These are phyloP conservation scores for Hemicordylus capensis DNA, from an alignment of 2,113 vertebrate species.

Conservation along the genomic window DNA sequence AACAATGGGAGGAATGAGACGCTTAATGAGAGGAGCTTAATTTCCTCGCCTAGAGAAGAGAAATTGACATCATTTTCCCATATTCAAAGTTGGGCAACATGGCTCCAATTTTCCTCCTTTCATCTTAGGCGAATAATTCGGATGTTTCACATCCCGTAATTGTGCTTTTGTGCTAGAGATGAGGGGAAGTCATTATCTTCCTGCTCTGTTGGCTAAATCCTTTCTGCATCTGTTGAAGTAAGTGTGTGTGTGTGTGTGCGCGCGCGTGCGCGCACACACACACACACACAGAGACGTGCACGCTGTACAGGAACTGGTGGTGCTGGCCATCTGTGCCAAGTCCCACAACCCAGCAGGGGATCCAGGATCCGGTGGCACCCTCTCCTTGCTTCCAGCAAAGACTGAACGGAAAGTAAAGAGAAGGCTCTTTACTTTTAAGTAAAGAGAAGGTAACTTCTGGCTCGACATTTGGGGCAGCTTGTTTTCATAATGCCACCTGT, in stretches of 20 bases:
- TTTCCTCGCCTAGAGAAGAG: slow-evolving; percentile 35
- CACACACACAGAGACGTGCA: too few species aligned
- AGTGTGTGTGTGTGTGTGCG: neutral
- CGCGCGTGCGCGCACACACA: too few species aligned
- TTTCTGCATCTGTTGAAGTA: slow-evolving; percentile 50
- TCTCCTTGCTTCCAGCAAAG: too few species aligned
- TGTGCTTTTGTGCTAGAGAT: slow-evolving; percentile 51
- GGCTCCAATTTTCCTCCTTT: slow-evolving; percentile 62
- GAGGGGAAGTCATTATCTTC: slow-evolving; percentile 40
- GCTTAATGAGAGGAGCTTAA: slow-evolving; percentile 42
- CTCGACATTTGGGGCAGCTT: too few species aligned
- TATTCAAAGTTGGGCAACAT: slow-evolving; percentile 69
- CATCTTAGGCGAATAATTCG: slow-evolving; percentile 55
- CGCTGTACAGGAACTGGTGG: neutral
- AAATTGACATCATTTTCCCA: slow-evolving; percentile 50
- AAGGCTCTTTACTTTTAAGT: too few species aligned
- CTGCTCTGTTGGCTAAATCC: slow-evolving; percentile 57
- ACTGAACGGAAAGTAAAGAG: too few species aligned
- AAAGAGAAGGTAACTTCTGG: too few species aligned
- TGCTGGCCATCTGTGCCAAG: neutral
- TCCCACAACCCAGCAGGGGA: too few species aligned
- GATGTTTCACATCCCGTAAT: slow-evolving; percentile 60
- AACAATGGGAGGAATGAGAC: slow-evolving; percentile 52
- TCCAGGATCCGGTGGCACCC: too few species aligned
- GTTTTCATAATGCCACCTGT: too few species aligned